These are phyloP conservation scores for Porites divaricata DNA, from an alignment of 92 coral and sea anemone genomes.

Conservation along the genomic window DNA sequence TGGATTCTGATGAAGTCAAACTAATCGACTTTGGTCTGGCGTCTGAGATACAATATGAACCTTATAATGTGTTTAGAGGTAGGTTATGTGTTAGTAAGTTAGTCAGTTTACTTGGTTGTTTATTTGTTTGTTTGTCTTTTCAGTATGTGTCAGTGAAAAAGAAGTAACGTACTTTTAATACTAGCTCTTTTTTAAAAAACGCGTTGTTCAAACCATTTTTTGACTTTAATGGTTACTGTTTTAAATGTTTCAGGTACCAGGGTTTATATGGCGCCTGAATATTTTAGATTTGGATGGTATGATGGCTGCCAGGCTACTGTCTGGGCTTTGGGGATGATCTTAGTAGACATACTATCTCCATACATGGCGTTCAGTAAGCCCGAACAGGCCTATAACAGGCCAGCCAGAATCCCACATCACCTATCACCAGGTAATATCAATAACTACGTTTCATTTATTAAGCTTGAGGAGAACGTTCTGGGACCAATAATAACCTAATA, in stretches of 20 bases:
- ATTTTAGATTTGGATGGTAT: background rate
- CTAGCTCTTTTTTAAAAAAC: too few relatives aligned
- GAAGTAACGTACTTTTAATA: too few relatives aligned
- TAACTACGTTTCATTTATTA: background rate
- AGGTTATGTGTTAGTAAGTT: background rate
- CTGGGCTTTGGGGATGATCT: constrained; percentile 8
- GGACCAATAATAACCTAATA: background rate
- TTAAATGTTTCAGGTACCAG: constrained; percentile 10
- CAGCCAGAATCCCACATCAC: background rate
- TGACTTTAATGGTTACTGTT: background rate
- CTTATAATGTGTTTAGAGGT: background rate
- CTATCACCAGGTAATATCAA: background rate
- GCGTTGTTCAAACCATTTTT: too few relatives aligned
- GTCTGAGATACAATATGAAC: background rate
- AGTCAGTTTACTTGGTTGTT: too few relatives aligned
- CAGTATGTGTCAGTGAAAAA: too few relatives aligned
- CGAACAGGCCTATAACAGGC: background rate
- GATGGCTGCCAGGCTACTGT: constrained; percentile 16
- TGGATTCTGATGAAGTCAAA: background rate
- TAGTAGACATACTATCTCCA: background rate
- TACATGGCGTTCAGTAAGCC: background rate
- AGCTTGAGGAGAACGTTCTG: background rate
- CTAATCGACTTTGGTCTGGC: background rate
- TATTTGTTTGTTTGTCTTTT: too few relatives aligned
- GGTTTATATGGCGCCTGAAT: constrained; percentile 4